Evolutionary conservation across 2,113 vertebrate genomes (phyloP).

Genomic region (Tympanuchus pallidicinctus): DNA sequence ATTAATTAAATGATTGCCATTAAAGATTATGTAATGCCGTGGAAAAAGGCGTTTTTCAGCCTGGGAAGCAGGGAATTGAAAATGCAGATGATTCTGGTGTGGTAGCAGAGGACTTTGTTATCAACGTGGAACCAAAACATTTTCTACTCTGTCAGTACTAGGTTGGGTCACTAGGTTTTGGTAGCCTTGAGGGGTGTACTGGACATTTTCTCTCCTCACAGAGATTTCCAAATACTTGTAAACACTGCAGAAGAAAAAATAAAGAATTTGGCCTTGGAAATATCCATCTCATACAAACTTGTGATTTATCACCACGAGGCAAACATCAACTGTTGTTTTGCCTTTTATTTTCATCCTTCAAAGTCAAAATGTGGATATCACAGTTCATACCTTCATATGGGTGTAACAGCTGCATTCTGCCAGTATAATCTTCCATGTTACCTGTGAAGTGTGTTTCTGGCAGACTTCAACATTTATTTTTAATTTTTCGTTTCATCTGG

Average conservation of each 20-base stretch:
- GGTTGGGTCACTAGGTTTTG: background rate
- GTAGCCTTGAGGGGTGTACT: background rate
- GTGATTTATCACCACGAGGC: background rate
- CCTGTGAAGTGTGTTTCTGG: background rate
- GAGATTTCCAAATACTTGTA: background rate
- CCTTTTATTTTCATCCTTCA: background rate
- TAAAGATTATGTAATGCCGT: background rate
- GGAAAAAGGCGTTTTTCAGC: background rate
- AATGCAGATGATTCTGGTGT: background rate
- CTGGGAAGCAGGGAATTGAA: background rate
- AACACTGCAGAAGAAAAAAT: background rate
- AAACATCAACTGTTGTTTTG: background rate
- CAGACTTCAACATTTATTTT: background rate
- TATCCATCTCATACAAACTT: background rate
- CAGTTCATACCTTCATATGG: background rate
- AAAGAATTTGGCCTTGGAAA: background rate
- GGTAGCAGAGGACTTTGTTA: background rate
- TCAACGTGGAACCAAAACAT: background rate
- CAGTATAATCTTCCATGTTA: background rate
- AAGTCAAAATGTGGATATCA: background rate
- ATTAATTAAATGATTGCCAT: background rate
- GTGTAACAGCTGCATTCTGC: background rate
- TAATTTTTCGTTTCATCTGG: background rate
- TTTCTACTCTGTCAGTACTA: background rate
- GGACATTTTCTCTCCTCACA: background rate